phyloP scores from a whole-genome alignment of 1,140 invertebrate species.

The Leptopilina clavipes region DNA sequence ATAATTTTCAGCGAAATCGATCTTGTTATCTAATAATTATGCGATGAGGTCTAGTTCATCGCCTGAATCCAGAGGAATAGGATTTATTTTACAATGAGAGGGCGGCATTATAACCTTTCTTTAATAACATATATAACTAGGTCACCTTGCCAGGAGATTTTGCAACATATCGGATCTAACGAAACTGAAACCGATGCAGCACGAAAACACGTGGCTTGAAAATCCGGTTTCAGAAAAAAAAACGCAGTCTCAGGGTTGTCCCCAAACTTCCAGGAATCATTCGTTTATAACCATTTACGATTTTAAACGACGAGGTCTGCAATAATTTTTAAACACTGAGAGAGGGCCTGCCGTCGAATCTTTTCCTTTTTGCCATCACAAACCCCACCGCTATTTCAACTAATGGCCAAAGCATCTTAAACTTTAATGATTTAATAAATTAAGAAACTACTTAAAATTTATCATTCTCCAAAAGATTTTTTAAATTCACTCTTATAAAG shows the following conservation, averaged over 20 bases:
- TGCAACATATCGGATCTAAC: constrained; percentile 46
- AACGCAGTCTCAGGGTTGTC: constrained; percentile 41
- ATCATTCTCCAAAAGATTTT: neutral
- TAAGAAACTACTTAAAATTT: neutral
- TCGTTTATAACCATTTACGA: constrained; percentile 60
- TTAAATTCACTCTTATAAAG: too few species aligned
- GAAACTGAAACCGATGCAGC: constrained; percentile 36
- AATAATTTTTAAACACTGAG: neutral
- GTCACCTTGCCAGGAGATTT: constrained; percentile 63
- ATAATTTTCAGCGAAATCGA: too few species aligned
- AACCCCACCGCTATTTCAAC: neutral
- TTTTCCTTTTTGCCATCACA: neutral
- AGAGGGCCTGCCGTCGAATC: neutral
- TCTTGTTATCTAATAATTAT: neutral
- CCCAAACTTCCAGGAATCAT: constrained; percentile 46
- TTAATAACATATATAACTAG: constrained; percentile 56
- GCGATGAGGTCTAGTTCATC: neutral
- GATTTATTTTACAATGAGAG: neutral
- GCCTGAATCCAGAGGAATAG: neutral
- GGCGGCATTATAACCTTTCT: constrained; percentile 48
- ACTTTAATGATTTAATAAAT: neutral
- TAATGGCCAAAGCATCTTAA: neutral
- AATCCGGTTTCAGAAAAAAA: constrained; percentile 66
- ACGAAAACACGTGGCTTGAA: constrained; percentile 41
- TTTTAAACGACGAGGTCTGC: constrained; percentile 18